Evolutionary conservation across 2,797 vertebrate genomes (phyloP).

Genomic region (Chromis chromis): DNA sequence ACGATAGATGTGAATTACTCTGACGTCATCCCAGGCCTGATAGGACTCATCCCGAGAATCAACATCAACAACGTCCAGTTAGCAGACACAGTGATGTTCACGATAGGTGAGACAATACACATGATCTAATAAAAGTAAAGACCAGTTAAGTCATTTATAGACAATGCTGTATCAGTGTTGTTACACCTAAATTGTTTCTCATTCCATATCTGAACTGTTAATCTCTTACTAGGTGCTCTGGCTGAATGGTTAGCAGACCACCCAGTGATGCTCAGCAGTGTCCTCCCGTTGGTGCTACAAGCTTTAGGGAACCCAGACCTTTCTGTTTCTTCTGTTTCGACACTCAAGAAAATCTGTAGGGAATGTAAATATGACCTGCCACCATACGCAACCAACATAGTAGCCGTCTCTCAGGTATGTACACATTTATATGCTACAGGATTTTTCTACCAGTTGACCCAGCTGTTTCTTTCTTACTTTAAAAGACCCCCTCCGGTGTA

Average conservation of each 20-base stretch:
- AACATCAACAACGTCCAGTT: constrained; percentile 98
- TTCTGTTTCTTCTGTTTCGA: constrained; percentile 97
- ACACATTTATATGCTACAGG: background rate
- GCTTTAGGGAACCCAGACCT: constrained; percentile 97
- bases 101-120: constrained; percentile 87
- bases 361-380: constrained; percentile 98
- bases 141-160: background rate
- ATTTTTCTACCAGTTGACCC: background rate
- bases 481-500: background rate
- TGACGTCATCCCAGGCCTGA: constrained; percentile 96
- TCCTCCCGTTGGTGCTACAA: constrained; percentile 94
- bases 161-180: background rate
- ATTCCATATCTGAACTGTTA: constrained; percentile 15
- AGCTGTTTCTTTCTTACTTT: background rate
- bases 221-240: constrained; percentile 87
- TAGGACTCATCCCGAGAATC: constrained; percentile 97
- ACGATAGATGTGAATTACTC: constrained; percentile 99
- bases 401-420: constrained; percentile 96
- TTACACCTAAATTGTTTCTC: background rate
- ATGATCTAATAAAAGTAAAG: background rate
- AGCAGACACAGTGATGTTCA: constrained; percentile 98
- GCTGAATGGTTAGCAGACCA: constrained; percentile 98
- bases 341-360: constrained; percentile 97
- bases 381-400: constrained; percentile 96
- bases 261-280: constrained; percentile 97